Evolutionary conservation across 2,888 invertebrate species (phyloP).

Genomic region (Metopia argyrocephala): DNA sequence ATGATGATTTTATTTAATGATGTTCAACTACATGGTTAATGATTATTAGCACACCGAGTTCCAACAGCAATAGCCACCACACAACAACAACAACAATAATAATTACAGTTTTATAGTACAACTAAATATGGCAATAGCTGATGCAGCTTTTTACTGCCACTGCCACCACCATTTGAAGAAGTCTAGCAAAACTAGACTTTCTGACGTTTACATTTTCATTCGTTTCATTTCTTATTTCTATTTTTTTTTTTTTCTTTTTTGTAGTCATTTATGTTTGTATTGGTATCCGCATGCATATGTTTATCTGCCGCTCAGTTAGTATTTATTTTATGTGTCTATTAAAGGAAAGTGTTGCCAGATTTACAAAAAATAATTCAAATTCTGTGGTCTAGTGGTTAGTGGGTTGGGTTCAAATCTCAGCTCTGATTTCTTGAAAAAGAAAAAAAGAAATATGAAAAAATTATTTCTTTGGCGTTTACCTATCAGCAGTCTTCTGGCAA

Average conservation of each 20-base stretch:
- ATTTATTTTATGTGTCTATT: neutral
- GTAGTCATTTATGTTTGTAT: neutral
- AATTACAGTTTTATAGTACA: neutral
- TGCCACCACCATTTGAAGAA: no score
- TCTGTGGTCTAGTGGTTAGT: no score
- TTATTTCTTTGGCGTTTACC: no score
- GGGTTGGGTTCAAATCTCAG: no score
- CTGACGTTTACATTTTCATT: constrained; percentile 39
- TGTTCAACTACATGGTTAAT: constrained; percentile 44
- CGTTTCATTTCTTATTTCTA: no score
- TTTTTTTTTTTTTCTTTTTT: no score
- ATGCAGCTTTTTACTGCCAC: neutral
- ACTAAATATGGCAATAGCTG: neutral
- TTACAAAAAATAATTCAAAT: no score
- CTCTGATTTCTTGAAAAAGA: no score
- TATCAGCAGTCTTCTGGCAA: no score
- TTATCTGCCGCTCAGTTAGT: neutral
- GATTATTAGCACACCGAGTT: constrained; percentile 22
- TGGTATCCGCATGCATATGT: neutral
- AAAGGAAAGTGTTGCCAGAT: neutral
- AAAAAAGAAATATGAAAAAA: no score
- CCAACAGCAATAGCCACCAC: neutral
- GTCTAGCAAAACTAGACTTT: constrained; percentile 8
- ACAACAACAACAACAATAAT: neutral
- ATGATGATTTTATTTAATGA: constrained; percentile 46